Evolutionary conservation across 2,888 invertebrate species (phyloP).

Genomic region (Hipparchia sbordonii): DNA sequence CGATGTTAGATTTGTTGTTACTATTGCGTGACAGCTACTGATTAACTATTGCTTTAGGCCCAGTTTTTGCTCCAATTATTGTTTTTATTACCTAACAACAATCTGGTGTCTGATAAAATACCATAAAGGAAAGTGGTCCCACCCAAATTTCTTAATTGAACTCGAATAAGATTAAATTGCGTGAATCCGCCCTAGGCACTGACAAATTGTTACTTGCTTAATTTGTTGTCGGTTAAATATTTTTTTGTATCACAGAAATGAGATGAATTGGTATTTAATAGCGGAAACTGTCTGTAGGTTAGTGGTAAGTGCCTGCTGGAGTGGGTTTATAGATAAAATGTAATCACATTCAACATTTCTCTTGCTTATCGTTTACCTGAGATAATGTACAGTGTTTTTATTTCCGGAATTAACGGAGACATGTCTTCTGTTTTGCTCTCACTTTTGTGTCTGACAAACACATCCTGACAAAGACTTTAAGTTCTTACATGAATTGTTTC

Average conservation of each 20-base stretch:
- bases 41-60: conserved; percentile 24
- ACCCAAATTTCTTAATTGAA: conserved; percentile 46
- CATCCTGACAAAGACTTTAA: neutral
- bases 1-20: conserved; percentile 27
- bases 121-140: conserved; percentile 49
- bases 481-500: too few relatives aligned
- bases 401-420: conserved; percentile 20
- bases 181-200: conserved; percentile 51
- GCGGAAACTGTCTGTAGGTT: conserved; percentile 14
- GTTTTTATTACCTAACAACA: conserved; percentile 31
- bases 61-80: conserved; percentile 25
- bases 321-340: conserved; percentile 16
- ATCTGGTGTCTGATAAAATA: conserved; percentile 42
- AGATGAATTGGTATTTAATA: conserved; percentile 27
- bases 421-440: conserved; percentile 5
- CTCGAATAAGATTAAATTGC: conserved; percentile 52
- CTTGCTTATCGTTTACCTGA: conserved; percentile 20
- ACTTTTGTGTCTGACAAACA: neutral
- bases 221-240: conserved; percentile 31
- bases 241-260: conserved; percentile 16
- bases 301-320: conserved; percentile 16
- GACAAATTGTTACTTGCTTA: conserved; percentile 50
- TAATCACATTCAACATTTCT: conserved; percentile 26
- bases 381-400: conserved; percentile 24
- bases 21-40: conserved; percentile 33